phyloP scores from a whole-genome alignment of 2,888 invertebrate species.

The Dolichomitus sp. region DNA sequence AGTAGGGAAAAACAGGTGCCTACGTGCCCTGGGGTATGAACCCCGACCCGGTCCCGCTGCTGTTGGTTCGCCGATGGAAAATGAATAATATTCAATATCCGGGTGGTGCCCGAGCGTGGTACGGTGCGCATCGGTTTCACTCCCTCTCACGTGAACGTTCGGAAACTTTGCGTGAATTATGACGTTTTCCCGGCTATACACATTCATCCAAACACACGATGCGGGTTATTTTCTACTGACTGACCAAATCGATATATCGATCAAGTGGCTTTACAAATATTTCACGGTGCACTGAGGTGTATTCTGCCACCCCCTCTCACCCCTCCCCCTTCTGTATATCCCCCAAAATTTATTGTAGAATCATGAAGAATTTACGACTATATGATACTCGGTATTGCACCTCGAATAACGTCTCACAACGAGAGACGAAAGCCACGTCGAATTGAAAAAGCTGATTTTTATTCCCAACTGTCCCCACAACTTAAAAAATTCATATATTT shows the following conservation, averaged over 20 bases:
- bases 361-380: conserved; percentile 29
- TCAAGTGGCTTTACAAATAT: conserved; percentile 46
- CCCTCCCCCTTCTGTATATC: background rate
- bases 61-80: conserved; percentile 54
- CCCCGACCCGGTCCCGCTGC: conserved; percentile 12
- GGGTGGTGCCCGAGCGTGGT: conserved; percentile 22
- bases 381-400: background rate
- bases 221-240: conserved; percentile 32
- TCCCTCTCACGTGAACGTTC: conserved; percentile 8
- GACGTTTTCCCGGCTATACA: conserved; percentile 29
- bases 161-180: conserved; percentile 59
- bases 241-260: conserved; percentile 43
- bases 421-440: background rate
- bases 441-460: background rate
- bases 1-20: conserved; percentile 55
- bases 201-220: conserved; percentile 18
- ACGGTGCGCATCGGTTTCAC: conserved; percentile 15
- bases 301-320: background rate
- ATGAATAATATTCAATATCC: conserved; percentile 68
- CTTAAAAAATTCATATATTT: background rate
- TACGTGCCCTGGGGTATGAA: conserved; percentile 52
- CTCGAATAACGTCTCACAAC: conserved; percentile 3
- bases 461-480: background rate
- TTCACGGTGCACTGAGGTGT: conserved; percentile 20
- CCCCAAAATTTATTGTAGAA: conserved; percentile 19